Evolutionary conservation across 2,888 invertebrate species (phyloP).

Genomic region (Liopterus haemorrhoidalis): DNA sequence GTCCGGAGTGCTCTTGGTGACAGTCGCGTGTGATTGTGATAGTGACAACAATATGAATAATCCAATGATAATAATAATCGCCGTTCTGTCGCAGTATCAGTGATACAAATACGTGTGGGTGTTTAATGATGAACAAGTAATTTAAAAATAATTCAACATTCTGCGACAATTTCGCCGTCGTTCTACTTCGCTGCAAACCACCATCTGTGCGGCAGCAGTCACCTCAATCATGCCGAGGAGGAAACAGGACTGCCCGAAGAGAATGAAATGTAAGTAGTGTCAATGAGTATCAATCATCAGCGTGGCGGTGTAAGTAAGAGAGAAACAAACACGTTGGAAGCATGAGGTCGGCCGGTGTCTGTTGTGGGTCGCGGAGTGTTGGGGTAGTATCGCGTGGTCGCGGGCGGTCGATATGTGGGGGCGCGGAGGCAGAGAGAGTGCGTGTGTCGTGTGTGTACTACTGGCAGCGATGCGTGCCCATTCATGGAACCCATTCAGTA

Average conservation of each 20-base stretch:
- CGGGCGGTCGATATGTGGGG: slow-evolving; percentile 8
- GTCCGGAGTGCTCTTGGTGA: background rate
- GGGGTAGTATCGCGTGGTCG: slow-evolving; percentile 4
- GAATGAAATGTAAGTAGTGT: slow-evolving; percentile 49
- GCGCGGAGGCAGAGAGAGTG: background rate
- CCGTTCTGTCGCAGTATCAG: too few relatives aligned
- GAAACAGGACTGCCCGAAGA: slow-evolving; percentile 50
- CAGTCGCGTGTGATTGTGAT: background rate
- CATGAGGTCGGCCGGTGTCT: slow-evolving; percentile 4
- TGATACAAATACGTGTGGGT: slow-evolving; percentile 14
- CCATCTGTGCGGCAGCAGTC: slow-evolving; percentile 26
- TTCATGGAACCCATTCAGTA: slow-evolving; percentile 13
- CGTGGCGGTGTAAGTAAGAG: too few relatives aligned
- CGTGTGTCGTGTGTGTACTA: slow-evolving; percentile 12
- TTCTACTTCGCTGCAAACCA: slow-evolving; percentile 13
- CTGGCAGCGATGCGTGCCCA: slow-evolving; percentile 13
- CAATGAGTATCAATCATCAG: slow-evolving; percentile 2
- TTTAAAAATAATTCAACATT: slow-evolving; percentile 39
- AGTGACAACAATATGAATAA: background rate
- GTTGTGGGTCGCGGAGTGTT: slow-evolving; percentile 8
- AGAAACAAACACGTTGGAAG: too few relatives aligned
- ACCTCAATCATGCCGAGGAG: slow-evolving; percentile 45
- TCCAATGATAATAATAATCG: background rate
- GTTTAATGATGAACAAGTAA: slow-evolving; percentile 8
- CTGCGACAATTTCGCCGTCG: slow-evolving; percentile 36